Evolutionary conservation across 1,140 invertebrate genomes (phyloP).

Genomic region (Stenopsyche tienmushanensis): DNA sequence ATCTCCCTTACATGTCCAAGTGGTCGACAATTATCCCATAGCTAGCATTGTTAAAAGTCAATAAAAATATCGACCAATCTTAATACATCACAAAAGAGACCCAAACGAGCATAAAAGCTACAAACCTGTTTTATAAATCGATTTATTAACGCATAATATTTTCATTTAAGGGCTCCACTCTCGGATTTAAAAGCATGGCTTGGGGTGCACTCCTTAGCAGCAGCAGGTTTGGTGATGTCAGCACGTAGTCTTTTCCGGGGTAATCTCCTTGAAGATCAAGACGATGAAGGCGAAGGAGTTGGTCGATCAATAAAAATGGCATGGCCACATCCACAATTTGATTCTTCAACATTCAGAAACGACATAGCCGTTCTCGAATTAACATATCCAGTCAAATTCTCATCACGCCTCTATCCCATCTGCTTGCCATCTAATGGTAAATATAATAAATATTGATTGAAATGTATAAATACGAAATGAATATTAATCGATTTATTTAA

Average conservation of each 20-base stretch:
- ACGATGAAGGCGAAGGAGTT: constrained; percentile 45
- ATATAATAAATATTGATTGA: constrained; percentile 21
- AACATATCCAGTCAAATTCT: constrained; percentile 62
- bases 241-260: constrained; percentile 48
- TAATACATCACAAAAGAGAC: not conserved
- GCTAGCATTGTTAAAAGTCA: too few relatives aligned
- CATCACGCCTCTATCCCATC: constrained; percentile 63
- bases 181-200: constrained; percentile 28
- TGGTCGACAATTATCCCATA: too few relatives aligned
- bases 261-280: constrained; percentile 49
- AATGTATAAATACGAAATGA: not conserved
- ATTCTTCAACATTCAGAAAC: constrained; percentile 70
- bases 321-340: constrained; percentile 67
- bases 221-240: constrained; percentile 43
- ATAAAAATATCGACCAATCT: not conserved
- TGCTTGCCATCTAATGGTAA: constrained; percentile 67
- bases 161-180: constrained; percentile 18
- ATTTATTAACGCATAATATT: not conserved
- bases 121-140: not conserved
- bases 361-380: constrained; percentile 79
- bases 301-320: constrained; percentile 47
- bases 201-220: constrained; percentile 30
- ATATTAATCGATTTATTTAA: not conserved
- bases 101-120: not conserved
- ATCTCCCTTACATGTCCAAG: too few relatives aligned